Evolutionary conservation across 2,888 invertebrate species (phyloP), one percentile per base, ranked within the genome.

Genomic region (Cerastoderma edule): DNA sequence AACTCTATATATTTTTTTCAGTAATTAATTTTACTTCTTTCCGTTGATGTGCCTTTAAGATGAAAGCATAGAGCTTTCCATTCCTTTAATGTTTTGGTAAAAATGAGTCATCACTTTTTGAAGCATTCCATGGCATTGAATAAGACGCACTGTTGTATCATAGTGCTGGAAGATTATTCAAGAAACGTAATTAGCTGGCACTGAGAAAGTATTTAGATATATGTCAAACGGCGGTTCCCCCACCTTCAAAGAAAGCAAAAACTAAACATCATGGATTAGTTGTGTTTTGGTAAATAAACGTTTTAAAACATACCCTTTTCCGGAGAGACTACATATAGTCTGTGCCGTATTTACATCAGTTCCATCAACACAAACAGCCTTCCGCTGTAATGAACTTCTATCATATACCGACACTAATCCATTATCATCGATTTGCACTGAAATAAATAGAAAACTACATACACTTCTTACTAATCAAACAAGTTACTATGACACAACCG

Each of bases 351-450:
- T 64, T 24, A 65, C 33, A 30, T 48, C 53, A 22, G 70, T 63
- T 30, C 46, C 60, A 46, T 78, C 67, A 0, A 67, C 39, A 73
- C 78, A 78, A n/a, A 78, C 70, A 16, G 54, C 24, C 28, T 67
- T 50, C 24, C 78, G 46, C 19, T 16, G 46, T 6, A 46, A 22
- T 28, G 46, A 57, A 0, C 30, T 50, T 48, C 60, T 73, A 22
- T 67, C 39, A 56, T 56, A 73, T 19, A 78, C 33, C 27, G 73
- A 73, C 5, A 78, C 73, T 32, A 46, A 28, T 1, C 39, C 44
- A 19, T 53, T 46, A 10, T 70, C 65, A 22, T 65, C 64, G 24
- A 78, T 63, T 67, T 73, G 67, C 35, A 78, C 78, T 78, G 50
- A 54, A 73, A 56, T 0, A 50, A 16, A 65, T 0, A 3, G 2